phyloP scores from a whole-genome alignment of 2,797 vertebrate genomes.

The Urocyon cinereoargenteus region DNA sequence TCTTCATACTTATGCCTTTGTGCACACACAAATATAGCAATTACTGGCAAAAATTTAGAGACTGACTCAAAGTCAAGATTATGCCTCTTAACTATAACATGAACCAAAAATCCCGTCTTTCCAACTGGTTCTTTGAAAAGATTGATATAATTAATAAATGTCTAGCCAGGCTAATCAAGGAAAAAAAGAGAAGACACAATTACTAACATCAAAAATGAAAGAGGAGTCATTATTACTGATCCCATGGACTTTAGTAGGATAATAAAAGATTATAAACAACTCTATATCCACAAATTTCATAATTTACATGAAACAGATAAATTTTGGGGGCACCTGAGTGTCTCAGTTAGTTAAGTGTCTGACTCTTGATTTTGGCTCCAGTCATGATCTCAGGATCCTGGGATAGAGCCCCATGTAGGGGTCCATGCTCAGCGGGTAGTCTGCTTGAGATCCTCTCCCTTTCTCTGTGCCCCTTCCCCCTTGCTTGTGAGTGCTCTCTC shows the following conservation, averaged over 20 bases:
- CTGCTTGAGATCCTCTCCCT: background rate
- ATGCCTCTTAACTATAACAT: background rate
- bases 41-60: conserved; percentile 10
- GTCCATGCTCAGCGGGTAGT: background rate
- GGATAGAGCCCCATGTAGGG: background rate
- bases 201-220: conserved; percentile 13
- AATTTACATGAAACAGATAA: conserved; percentile 23
- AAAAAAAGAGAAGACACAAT: background rate
- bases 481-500: too few species aligned
- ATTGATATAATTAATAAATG: background rate
- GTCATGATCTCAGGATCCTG: background rate
- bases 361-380: background rate
- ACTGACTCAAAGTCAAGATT: conserved; percentile 36
- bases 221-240: background rate
- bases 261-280: background rate
- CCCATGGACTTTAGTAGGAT: background rate
- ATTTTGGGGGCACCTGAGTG: background rate
- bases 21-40: background rate
- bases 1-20: background rate
- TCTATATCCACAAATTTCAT: background rate
- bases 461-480: too few species aligned
- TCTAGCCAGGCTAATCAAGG: background rate
- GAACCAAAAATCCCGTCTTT: conserved; percentile 11
- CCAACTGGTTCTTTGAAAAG: conserved; percentile 32
- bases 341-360: background rate